phyloP scores from a whole-genome alignment of 2,888 invertebrate genomes.

The Amaurobius ferox region DNA sequence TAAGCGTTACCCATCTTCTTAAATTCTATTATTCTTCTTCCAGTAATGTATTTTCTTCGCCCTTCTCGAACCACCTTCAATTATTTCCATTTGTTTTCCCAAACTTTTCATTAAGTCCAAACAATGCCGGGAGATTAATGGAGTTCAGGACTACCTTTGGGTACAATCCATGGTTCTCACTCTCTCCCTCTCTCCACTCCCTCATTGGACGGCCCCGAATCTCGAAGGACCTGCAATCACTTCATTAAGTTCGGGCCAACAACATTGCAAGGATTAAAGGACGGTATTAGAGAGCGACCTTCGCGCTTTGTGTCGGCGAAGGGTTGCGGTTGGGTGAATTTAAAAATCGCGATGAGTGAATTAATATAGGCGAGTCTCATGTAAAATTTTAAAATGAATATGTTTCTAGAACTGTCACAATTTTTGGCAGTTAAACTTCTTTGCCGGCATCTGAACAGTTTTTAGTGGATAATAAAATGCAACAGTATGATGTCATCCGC shows the following conservation, averaged over 20 bases:
- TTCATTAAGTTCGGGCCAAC: constrained; percentile 57
- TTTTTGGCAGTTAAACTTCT: no score
- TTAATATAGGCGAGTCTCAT: no score
- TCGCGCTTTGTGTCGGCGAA: not conserved
- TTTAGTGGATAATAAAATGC: no score
- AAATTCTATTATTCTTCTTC: not conserved
- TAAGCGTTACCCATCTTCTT: no score
- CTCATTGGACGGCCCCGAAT: constrained; percentile 43
- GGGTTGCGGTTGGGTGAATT: no score
- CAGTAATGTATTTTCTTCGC: not conserved
- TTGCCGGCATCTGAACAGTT: no score
- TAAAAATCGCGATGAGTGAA: no score
- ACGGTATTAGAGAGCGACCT: not conserved
- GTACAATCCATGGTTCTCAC: not conserved
- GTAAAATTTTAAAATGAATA: no score
- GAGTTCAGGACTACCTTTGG: not conserved
- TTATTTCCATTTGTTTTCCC: constrained; percentile 5
- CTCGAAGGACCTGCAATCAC: constrained; percentile 40
- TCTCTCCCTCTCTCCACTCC: not conserved
- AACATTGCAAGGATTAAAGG: not conserved
- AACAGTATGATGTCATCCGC: no score
- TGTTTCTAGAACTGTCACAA: no score
- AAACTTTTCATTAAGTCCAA: constrained; percentile 8
- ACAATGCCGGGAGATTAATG: not conserved
- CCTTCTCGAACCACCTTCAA: not conserved